Conservation (phyloP, 53 echinoderm and acorn worm genomes). For the Crossaster papposus region DNA sequence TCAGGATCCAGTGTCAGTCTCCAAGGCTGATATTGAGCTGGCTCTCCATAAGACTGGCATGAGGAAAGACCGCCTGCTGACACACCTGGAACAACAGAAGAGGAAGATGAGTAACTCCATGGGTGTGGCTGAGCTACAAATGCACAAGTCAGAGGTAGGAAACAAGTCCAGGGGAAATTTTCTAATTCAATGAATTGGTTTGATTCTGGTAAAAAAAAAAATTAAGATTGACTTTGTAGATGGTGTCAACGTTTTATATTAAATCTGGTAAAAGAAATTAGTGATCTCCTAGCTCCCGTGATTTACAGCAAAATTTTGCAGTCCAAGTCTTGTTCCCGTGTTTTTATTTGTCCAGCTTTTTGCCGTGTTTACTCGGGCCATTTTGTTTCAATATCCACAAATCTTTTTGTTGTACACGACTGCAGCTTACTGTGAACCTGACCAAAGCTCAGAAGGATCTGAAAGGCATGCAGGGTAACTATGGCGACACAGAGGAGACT, state of each 20-base stretch:
- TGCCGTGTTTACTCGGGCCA: no score
- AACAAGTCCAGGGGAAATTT: background rate
- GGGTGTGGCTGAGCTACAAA: conserved; percentile 62
- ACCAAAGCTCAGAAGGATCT: conserved; percentile 62
- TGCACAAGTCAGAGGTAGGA: conserved; percentile 70
- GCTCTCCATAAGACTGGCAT: conserved; percentile 72
- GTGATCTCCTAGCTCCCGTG: no score
- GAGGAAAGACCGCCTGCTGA: conserved; percentile 69
- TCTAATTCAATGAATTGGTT: background rate
- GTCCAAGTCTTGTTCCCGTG: no score
- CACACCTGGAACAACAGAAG: conserved; percentile 63
- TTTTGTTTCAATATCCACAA: no score
- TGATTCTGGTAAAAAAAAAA: background rate
- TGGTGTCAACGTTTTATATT: no score
- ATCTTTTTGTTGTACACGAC: background rate
- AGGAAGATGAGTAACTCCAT: conserved; percentile 49
- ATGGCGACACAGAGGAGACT: conserved; percentile 71
- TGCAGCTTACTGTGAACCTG: conserved; percentile 65
- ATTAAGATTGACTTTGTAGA: no score
- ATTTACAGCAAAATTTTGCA: no score
- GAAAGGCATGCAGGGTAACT: conserved; percentile 68
- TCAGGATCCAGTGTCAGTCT: conserved; percentile 79
- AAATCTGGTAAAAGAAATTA: no score
- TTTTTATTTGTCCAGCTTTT: no score
- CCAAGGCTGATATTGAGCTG: conserved; percentile 81